Percentiles rank a stretch among this genome's conserved stretches.
Conservation (phyloP, 1,140 invertebrate species). For the Saccostrea glomerata region DNA sequence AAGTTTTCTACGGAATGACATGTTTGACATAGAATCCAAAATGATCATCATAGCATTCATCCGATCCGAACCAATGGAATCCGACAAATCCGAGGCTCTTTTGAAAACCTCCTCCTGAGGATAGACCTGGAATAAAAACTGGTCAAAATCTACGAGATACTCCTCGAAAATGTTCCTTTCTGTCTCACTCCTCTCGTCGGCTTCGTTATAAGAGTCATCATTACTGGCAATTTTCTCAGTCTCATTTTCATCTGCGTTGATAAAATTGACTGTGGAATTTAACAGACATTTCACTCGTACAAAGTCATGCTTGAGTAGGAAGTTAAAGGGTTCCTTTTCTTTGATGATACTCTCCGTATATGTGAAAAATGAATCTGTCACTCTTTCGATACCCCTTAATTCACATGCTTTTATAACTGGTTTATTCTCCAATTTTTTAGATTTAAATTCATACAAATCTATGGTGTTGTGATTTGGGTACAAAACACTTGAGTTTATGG, state of each 20-base stretch:
- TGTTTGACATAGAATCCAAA: conserved; percentile 74
- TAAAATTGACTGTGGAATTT: conserved; percentile 50
- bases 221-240: not conserved
- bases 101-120: conserved; percentile 67
- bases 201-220: not conserved
- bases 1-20: conserved; percentile 70
- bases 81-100: conserved; percentile 51
- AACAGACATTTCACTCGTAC: conserved; percentile 64
- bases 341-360: conserved; percentile 60
- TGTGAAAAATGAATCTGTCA: conserved; percentile 59
- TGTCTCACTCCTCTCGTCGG: not conserved
- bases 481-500: conserved; percentile 60
- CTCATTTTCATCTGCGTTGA: conserved; percentile 37
- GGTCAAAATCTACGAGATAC: conserved; percentile 67
- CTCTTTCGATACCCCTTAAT: conserved; percentile 62
- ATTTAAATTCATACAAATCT: conserved; percentile 33
- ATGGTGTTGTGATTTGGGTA: not conserved
- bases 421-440: conserved; percentile 30
- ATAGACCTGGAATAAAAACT: conserved; percentile 70
- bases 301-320: conserved; percentile 66
- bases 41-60: conserved; percentile 72
- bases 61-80: not conserved
- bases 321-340: conserved; percentile 59
- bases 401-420: conserved; percentile 50
- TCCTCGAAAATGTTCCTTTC: not conserved